Evolutionary conservation across 2,888 invertebrate genomes (phyloP), one percentile per base, ranked within the genome.

Genomic region (Diarsia rubi): DNA sequence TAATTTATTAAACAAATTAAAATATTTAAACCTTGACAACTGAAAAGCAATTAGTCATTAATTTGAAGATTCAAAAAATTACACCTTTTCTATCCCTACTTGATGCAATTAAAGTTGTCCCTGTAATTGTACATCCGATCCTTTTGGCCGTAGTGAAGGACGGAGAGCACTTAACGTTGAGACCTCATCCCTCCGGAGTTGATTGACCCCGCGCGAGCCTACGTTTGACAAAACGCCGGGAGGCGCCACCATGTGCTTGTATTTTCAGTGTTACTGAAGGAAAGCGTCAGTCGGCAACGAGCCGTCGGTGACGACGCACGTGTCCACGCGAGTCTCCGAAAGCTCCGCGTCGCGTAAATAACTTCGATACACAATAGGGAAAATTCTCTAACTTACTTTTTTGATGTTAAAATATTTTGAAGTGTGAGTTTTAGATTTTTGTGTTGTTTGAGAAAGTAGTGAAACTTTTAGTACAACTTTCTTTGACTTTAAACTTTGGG

Each of bases 151-250:
- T 24, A 68, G 71, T 81, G 86, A 88, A 89, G 82, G 80, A 78
- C 85, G 75, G 81, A 88, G 86, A 89, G 89, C 90, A 89, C 90
- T 91, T 89, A 89, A 75, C 84, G 84, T 77, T 85, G 82, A 89
- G 88, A 89, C 88, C 91, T 89, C 91, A 91, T 93, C 93, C 93
- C 92, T 92, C 89, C 89, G 82, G 89, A 92, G 95, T 93, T 95
- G 91, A 92, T 86, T 93, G 94, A 95, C 94, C 95, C 89, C 91
- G 83, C 80, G 85, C 86, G 87, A 91, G 91, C 91, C 91, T 90
- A 88, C 89, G 91, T 92, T 91, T 94, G 92, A 92, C 91, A 94
- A 93, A 94, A 90, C 84, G 91, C 92, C 90, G 92, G 91, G 92
- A 92, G 93, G 86, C 74, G 86, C 81, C 84, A 88, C 90, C 91